Conservation (phyloP, 2,113 vertebrate species). For the Hystrix brachyura region DNA sequence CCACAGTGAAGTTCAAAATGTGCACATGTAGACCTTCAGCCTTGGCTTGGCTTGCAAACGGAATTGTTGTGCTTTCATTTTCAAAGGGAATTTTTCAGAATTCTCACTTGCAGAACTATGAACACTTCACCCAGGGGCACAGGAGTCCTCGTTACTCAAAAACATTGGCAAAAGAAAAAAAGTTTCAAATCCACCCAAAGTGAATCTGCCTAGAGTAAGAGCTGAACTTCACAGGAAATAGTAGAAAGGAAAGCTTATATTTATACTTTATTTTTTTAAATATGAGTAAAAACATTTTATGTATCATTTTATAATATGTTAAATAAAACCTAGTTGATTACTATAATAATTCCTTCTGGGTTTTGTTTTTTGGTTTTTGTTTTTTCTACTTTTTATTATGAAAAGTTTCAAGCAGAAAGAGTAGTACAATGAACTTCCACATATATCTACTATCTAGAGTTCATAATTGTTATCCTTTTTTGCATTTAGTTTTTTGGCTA, state of each 20-base stretch:
- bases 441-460: neutral
- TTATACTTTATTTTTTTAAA: neutral
- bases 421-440: neutral
- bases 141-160: neutral
- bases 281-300: neutral
- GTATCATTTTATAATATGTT: neutral
- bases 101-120: neutral
- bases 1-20: neutral
- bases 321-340: neutral
- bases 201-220: neutral
- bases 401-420: constrained; percentile 6
- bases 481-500: neutral
- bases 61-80: neutral
- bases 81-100: neutral
- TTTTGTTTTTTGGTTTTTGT: neutral
- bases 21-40: neutral
- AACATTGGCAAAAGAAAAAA: neutral
- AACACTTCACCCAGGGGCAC: neutral
- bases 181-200: neutral
- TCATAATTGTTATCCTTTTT: neutral
- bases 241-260: neutral
- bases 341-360: neutral
- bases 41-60: neutral
- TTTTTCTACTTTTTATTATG: neutral
- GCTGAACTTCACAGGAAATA: neutral